A percentile compares a stretch with the other conserved stretches of the same genome.
Conservation (phyloP, 2,888 invertebrate genomes). For the Listrodromus nycthemerus region DNA sequence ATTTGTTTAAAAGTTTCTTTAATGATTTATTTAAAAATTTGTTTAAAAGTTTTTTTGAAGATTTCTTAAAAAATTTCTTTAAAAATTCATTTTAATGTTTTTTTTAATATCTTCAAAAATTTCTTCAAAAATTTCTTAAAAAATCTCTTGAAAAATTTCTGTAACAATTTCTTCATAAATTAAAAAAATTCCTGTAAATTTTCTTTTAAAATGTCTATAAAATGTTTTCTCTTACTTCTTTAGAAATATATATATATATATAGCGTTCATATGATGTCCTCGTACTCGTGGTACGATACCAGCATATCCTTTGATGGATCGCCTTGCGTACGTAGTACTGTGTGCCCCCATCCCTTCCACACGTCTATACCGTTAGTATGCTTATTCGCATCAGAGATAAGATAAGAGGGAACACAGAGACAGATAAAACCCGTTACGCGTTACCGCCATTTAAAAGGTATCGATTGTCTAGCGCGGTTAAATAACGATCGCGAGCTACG, state of each 20-base stretch:
- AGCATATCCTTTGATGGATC: constrained; percentile 1
- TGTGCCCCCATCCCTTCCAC: constrained; percentile 2
- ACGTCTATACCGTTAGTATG: constrained; percentile 42
- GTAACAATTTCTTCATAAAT: no score
- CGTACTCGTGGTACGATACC: constrained; percentile 3
- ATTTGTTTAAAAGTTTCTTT: no score
- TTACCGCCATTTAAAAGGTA: constrained; percentile 17
- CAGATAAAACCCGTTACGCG: constrained; percentile 51
- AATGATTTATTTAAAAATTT: no score
- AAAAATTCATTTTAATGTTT: no score
- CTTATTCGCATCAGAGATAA: constrained; percentile 43
- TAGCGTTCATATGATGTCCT: not conserved
- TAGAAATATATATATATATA: not conserved
- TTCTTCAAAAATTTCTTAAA: no score
- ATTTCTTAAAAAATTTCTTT: no score
- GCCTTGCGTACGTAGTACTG: not conserved
- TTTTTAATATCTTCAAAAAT: no score
- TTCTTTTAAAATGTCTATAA: no score
- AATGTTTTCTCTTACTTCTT: no score
- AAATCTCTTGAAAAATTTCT: no score
- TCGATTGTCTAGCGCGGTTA: constrained; percentile 5
- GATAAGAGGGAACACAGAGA: constrained; percentile 47
- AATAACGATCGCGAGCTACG: not conserved
- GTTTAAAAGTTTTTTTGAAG: no score
- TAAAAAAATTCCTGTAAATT: no score